These are phyloP conservation scores for Megalopta genalis DNA, from an alignment of 1,140 invertebrate species.

Conservation along the genomic window DNA sequence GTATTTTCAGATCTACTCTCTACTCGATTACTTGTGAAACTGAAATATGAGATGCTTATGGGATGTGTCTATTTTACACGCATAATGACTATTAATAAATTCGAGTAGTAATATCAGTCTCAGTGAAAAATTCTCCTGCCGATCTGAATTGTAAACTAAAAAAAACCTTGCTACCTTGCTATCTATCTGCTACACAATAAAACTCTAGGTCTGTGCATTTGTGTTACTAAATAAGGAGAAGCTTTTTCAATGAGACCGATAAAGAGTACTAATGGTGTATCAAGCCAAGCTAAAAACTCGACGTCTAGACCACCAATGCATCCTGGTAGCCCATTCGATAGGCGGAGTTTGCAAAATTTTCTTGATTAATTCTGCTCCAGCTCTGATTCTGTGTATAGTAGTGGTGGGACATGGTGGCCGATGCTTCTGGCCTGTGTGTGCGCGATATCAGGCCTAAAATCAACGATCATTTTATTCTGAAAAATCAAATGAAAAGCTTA, in stretches of 20 bases:
- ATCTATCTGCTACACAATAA: slow-evolving; percentile 13
- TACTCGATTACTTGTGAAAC: slow-evolving; percentile 20
- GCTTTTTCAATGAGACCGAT: slow-evolving; percentile 31
- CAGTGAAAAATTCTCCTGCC: slow-evolving; percentile 22
- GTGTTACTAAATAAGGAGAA: slow-evolving; percentile 26
- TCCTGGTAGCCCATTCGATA: slow-evolving; percentile 68
- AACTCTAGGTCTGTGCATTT: slow-evolving; percentile 34
- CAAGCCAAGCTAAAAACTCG: slow-evolving; percentile 48
- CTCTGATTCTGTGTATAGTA: slow-evolving; percentile 68
- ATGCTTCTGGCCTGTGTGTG: slow-evolving; percentile 51
- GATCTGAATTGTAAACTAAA: not conserved
- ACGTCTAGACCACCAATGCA: slow-evolving; percentile 66
- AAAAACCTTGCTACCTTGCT: slow-evolving; percentile 29
- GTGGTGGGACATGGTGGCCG: slow-evolving; percentile 63
- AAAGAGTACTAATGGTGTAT: slow-evolving; percentile 18
- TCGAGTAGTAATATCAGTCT: slow-evolving; percentile 11
- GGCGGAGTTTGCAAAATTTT: slow-evolving; percentile 65
- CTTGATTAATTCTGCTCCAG: slow-evolving; percentile 67
- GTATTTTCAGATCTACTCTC: slow-evolving; percentile 17
- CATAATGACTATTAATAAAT: slow-evolving; percentile 14
- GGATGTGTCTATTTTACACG: slow-evolving; percentile 16
- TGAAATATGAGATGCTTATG: slow-evolving; percentile 11
- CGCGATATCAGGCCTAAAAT: slow-evolving; percentile 61
- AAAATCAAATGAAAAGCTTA: not conserved
- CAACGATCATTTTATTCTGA: slow-evolving; percentile 32